Conservation (phyloP, 2,797 vertebrate genomes). For the Ficedula albicollis region DNA sequence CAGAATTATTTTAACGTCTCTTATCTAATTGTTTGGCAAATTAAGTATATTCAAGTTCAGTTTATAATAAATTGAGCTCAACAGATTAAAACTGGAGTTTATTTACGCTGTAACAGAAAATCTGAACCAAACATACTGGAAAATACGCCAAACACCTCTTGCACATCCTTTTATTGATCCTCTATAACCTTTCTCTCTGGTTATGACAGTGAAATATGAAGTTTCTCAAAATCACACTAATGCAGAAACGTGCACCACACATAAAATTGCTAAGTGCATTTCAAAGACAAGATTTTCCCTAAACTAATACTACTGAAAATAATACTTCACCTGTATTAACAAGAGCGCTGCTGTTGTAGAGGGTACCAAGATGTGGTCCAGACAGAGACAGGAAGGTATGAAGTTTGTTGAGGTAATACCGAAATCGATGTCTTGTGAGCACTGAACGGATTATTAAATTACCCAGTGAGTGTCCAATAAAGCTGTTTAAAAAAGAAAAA, state of each 20-base stretch:
- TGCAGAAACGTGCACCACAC: not conserved
- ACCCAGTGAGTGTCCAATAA: constrained; percentile 97
- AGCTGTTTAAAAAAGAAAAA: constrained; percentile 79
- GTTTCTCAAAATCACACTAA: not conserved
- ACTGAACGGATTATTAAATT: constrained; percentile 98
- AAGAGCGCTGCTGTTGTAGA: constrained; percentile 98
- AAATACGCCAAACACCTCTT: not conserved
- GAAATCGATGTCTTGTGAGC: constrained; percentile 93
- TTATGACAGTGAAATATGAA: not conserved
- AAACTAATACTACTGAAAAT: not conserved
- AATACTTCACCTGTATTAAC: constrained; percentile 90
- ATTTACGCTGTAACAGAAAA: not conserved
- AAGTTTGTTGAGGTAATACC: constrained; percentile 93
- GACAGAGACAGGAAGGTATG: constrained; percentile 97
- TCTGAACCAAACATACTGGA: not conserved
- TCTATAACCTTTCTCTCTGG: not conserved
- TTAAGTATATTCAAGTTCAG: not conserved
- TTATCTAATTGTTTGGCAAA: not conserved
- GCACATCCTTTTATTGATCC: not conserved
- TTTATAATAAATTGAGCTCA: not conserved
- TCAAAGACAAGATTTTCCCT: not conserved
- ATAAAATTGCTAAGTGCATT: not conserved
- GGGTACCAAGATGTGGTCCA: constrained; percentile 95
- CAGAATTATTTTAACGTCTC: not conserved
- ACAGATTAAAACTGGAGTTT: not conserved